Conservation (phyloP, 35 echinoderm and acorn worm species). For the Heliocidaris erythrogramma region DNA sequence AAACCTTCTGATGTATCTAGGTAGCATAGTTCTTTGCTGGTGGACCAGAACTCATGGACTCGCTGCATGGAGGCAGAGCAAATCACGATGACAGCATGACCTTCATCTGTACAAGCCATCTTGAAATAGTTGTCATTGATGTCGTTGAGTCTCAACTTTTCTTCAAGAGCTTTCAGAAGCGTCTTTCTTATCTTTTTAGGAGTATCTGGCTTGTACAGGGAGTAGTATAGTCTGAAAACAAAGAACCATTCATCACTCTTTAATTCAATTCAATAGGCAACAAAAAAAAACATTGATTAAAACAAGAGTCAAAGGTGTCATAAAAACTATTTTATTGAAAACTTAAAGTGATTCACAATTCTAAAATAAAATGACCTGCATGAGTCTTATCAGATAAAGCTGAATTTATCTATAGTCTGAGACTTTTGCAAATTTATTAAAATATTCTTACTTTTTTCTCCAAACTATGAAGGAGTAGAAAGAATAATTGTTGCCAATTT, state of each 20-base stretch:
- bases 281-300: neutral
- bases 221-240: conserved; percentile 2
- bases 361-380: no score
- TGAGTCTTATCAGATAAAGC: no score
- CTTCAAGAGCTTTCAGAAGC: neutral
- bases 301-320: neutral
- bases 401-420: no score
- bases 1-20: neutral
- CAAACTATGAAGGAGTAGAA: no score
- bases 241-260: neutral
- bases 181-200: neutral
- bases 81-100: neutral
- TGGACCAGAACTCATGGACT: neutral
- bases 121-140: neutral
- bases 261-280: neutral
- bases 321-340: no score
- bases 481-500: no score
- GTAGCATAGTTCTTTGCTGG: neutral
- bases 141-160: neutral
- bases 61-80: neutral
- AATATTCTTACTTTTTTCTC: no score
- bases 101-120: neutral
- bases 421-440: no score
- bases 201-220: neutral
- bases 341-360: no score